Base-by-base conservation (phyloP, 2,888 invertebrate genomes). In the Drosophila pegasa region DNA sequence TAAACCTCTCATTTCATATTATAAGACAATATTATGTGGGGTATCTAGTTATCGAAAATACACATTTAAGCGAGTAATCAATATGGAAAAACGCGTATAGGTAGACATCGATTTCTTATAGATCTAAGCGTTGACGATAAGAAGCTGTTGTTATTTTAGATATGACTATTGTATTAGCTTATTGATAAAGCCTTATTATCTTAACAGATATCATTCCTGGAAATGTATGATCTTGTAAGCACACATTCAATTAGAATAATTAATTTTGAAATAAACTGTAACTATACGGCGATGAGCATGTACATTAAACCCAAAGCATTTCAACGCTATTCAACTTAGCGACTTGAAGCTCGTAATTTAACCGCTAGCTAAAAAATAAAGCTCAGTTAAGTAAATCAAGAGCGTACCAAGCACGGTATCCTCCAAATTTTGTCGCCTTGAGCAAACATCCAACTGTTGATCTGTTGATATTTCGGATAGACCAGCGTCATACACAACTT, bases 111-210 rank as follows among this genome's bases (percentile, higher is more conserved):
- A n/a, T 9, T 16, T 33, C 45, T 41, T 56, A 16, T 38, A 59
- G 7, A 18, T 35, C 22, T 59, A 52, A 40, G 48, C 20, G 48
- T 20, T 31, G 18, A 14, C 8, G 31, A 48, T 27, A 74, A 67
- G 52, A 57, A 63, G 59, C 65, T 63, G 50, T 52, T 74, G 66
- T 20, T 31, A 31, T 71, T 73, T 66, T 72, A 47, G 58, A 78
- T 66, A 64, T 66, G 60, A 64, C 57, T 72, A 62, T 66, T 72
- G 65, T 66, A 60, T 54, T 62, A 78, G 64, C 51, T 64, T 72
- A 71, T 73, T 63, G 55, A 64, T 60, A 59, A 67, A 62, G 74
- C 60, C 76, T 86, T 81, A 84, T 60, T 84, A 78, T 62, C 55
- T 78, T 68, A 80, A 78, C 52, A 50, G 52, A 61, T 43, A 59